Percentiles rank a stretch among this genome's conserved stretches.
These are phyloP conservation scores for Brachypteracias leptosomus DNA, from an alignment of 2,113 vertebrate species.

Conservation along the genomic window DNA sequence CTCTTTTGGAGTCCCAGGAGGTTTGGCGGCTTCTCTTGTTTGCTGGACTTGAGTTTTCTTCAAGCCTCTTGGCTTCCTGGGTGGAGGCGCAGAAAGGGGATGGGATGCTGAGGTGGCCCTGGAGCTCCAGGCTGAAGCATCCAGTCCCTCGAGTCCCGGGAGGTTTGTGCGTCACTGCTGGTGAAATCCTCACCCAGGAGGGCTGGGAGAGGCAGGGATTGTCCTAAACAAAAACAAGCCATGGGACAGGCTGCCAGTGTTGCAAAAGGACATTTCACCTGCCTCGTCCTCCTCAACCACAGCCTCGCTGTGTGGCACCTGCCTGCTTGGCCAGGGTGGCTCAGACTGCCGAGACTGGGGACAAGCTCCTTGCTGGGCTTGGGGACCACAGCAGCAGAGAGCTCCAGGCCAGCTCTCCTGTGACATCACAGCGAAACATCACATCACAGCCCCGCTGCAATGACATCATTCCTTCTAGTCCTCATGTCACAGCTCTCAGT, in stretches of 20 bases:
- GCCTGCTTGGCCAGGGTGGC: rapidly evolving
- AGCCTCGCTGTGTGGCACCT: not conserved
- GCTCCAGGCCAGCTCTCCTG: not conserved
- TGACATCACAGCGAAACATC: not conserved
- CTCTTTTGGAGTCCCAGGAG: not conserved
- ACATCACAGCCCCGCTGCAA: not conserved
- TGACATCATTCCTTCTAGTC: not conserved
- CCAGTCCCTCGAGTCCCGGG: not conserved
- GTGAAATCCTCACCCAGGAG: not conserved
- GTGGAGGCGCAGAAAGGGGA: not conserved
- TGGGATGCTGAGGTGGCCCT: not conserved
- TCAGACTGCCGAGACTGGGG: not conserved
- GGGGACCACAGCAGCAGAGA: not conserved
- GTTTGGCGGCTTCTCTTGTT: not conserved
- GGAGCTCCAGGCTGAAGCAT: not conserved
- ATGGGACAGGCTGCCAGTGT: not conserved
- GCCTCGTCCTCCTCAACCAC: not conserved
- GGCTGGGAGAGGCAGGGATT: slow-evolving; percentile 1
- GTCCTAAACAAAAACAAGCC: not conserved
- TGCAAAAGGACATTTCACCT: not conserved
- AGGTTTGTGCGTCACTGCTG: not conserved
- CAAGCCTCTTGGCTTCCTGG: not conserved
- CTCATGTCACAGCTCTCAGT: rapidly evolving
- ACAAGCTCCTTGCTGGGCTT: rapidly evolving
- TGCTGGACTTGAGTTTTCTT: not conserved